A percentile compares a stretch with the other conserved stretches of the same genome.
Evolutionary conservation across 2,888 invertebrate genomes (phyloP).

Genomic region (Lutraria lutraria): DNA sequence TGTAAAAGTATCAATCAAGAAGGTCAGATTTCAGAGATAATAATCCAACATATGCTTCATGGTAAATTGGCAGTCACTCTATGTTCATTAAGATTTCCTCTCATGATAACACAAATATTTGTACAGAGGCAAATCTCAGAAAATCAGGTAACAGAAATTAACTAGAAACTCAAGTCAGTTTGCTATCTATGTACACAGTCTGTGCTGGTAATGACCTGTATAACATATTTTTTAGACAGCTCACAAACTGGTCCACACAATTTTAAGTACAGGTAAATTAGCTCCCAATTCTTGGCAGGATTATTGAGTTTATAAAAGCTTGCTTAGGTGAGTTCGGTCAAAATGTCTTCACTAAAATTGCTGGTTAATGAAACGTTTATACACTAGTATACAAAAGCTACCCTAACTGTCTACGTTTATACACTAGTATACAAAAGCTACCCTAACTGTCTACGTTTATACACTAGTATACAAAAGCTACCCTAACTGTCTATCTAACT

Average conservation of each 20-base stretch:
- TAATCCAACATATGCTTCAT: slow-evolving; percentile 19
- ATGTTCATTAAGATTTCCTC: not conserved
- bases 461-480: too few species aligned
- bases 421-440: too few species aligned
- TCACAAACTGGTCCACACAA: not conserved
- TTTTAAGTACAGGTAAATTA: slow-evolving; percentile 13
- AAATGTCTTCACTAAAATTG: not conserved
- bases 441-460: too few species aligned
- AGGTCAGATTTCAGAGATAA: slow-evolving; percentile 8
- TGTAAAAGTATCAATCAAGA: not conserved
- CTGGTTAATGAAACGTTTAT: not conserved
- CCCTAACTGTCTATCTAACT: too few species aligned
- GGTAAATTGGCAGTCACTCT: slow-evolving; percentile 23
- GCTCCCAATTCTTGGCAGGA: not conserved
- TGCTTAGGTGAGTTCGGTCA: not conserved
- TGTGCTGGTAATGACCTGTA: not conserved
- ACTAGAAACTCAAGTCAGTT: slow-evolving; percentile 1
- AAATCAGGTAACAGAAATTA: slow-evolving; percentile 8
- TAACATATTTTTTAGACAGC: not conserved
- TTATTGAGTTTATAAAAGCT: not conserved
- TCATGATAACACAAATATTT: slow-evolving; percentile 21
- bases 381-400: too few species aligned
- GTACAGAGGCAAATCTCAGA: not conserved
- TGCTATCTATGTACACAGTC: not conserved
- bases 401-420: too few species aligned